Evolutionary conservation across 2,797 vertebrate species (phyloP), one percentile per base, ranked within the genome.

Genomic region (Dallia pectoralis): DNA sequence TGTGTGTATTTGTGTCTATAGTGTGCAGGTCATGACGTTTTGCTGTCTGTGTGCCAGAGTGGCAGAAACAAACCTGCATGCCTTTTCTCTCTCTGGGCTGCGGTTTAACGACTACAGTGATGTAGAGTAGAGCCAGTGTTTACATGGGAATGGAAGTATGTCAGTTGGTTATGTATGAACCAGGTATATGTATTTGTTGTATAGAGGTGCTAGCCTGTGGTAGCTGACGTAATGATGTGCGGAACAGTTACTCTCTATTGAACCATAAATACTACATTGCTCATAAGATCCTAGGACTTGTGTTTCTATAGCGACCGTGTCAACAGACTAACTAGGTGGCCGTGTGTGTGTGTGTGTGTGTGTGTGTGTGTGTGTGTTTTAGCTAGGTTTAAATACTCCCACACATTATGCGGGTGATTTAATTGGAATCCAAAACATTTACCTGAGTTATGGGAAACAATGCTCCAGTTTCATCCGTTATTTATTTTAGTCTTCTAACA

Each of bases 351-450:
- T 44, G 40, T 44, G 40, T 44, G 40, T 44, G 40, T 44, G 40
- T 3, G 47, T 48, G 47, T 48, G 47, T 1, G 47, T 18, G 47
- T 0, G 47, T 49, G 47, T 1, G 47, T 4, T 3, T 1, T 3
- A 11, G 51, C 9, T 22, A 70, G 74, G 82, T 83, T 80, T 80
- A 76, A 81, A 70, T 33, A 66, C 67, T 65, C 74, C 72, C 51
- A 62, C 61, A 40, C 69, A 61, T 67, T 51, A 73, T 65, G 66
- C 44, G 73, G 69, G 63, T 75, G 67, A 82, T 81, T 80, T 76
- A 29, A 76, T 79, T 76, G 61, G 68, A 79, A 79, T 82, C 71
- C 78, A 69, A 63, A 69, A 82, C 73, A 84, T 79, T 69, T 67
- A 63, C 29, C 16, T 36, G 74, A 29, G 71, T 56, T 30, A 70